Percentiles rank a stretch among this genome's conserved stretches.
Evolutionary conservation across 2,797 vertebrate species (phyloP).

Genomic region (Poecilia picta): DNA sequence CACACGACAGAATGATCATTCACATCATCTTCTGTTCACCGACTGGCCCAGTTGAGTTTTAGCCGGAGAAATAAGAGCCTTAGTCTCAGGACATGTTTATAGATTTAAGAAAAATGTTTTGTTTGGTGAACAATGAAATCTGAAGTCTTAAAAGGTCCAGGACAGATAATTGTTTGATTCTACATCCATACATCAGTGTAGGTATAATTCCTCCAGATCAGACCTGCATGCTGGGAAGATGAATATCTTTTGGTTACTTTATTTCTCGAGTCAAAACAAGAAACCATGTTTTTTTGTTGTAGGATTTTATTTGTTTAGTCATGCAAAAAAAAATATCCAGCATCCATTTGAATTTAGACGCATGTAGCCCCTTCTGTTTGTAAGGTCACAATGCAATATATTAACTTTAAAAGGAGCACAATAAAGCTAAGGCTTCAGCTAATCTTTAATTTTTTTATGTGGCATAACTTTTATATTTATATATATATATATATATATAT

Average conservation of each 20-base stretch:
- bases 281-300: conserved; percentile 87
- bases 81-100: background rate
- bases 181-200: background rate
- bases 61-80: too few relatives aligned
- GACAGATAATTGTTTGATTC: background rate
- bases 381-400: conserved; percentile 90
- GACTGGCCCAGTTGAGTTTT: too few relatives aligned
- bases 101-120: background rate
- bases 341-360: conserved; percentile 95
- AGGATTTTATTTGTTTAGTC: conserved; percentile 94
- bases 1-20: too few relatives aligned
- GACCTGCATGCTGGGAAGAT: background rate
- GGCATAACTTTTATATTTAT: conserved; percentile 53
- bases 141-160: background rate
- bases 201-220: background rate
- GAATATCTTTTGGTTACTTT: conserved; percentile 6
- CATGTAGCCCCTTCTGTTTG: conserved; percentile 88
- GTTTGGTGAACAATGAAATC: background rate
- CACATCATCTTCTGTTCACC: too few relatives aligned
- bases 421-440: conserved; percentile 89
- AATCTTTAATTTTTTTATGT: conserved; percentile 81
- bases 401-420: conserved; percentile 83
- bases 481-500: conserved; percentile 34
- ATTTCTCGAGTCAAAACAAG: conserved; percentile 77
- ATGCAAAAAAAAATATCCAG: conserved; percentile 93